Evolutionary conservation across 2,797 vertebrate genomes (phyloP).

Genomic region (Leuciscus waleckii): DNA sequence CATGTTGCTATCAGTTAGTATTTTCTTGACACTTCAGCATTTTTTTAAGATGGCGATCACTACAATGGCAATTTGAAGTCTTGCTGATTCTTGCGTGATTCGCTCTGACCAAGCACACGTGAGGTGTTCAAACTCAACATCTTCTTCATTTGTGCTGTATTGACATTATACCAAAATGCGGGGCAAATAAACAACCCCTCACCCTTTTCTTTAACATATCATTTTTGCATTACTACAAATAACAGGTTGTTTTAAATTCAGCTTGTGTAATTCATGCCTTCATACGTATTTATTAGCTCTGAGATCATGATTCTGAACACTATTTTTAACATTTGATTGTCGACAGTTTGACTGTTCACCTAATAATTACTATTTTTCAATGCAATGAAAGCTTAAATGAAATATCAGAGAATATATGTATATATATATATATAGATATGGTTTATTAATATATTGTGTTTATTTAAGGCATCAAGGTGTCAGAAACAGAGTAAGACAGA

Average conservation of each 20-base stretch:
- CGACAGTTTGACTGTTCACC: neutral
- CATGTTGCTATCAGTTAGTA: neutral
- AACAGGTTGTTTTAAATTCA: constrained; percentile 1
- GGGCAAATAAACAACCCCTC: constrained; percentile 12
- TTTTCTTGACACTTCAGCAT: constrained; percentile 18
- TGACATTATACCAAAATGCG: neutral
- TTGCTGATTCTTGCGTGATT: constrained; percentile 23
- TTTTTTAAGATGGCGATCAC: constrained; percentile 1
- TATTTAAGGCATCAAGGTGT: neutral
- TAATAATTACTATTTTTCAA: neutral
- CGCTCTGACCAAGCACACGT: constrained; percentile 4
- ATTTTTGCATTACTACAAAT: constrained; percentile 36
- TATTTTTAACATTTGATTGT: neutral
- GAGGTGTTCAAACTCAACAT: neutral
- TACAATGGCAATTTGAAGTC: constrained; percentile 6
- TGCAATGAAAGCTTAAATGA: neutral
- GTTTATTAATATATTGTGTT: constrained; percentile 22
- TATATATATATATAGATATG: neutral
- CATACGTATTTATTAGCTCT: neutral
- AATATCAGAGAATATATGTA: neutral
- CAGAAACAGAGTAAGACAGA: neutral
- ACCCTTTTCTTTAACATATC: neutral
- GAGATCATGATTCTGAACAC: neutral
- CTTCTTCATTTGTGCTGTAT: neutral
- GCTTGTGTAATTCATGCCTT: constrained; percentile 15